Evolutionary conservation across 2,797 vertebrate species (phyloP).

Genomic region (Trachurus trachurus): DNA sequence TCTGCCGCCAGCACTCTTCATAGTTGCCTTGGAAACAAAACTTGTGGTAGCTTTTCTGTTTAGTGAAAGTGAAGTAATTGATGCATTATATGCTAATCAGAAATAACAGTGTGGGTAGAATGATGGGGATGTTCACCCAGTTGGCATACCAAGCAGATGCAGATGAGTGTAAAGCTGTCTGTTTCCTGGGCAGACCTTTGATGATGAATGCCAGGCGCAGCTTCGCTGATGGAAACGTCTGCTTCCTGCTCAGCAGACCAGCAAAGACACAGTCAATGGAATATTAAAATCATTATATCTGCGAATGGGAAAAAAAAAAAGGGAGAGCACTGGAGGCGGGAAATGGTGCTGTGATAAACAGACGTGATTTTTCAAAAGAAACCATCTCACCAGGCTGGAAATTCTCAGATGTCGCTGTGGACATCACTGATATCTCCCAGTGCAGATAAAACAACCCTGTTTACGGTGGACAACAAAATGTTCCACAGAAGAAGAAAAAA

Average conservation of each 20-base stretch:
- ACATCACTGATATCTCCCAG: slow-evolving; percentile 29
- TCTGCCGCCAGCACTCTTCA: slow-evolving; percentile 66
- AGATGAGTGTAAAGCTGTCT: slow-evolving; percentile 77
- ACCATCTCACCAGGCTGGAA: slow-evolving; percentile 22
- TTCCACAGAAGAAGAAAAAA: slow-evolving; percentile 2
- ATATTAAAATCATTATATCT: slow-evolving; percentile 81
- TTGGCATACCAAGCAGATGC: slow-evolving; percentile 84
- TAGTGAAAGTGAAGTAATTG: slow-evolving; percentile 83
- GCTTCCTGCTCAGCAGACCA: slow-evolving; percentile 82
- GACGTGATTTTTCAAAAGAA: slow-evolving; percentile 50
- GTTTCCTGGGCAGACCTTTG: slow-evolving; percentile 80
- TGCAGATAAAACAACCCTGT: slow-evolving; percentile 10
- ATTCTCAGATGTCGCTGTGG: slow-evolving; percentile 25
- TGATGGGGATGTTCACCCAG: slow-evolving; percentile 76
- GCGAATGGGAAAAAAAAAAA: slow-evolving; percentile 36
- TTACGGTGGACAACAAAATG: slow-evolving; percentile 27
- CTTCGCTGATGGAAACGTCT: slow-evolving; percentile 80
- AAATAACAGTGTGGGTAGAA: slow-evolving; percentile 80
- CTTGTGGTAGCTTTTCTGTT: slow-evolving; percentile 72
- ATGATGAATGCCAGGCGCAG: slow-evolving; percentile 81
- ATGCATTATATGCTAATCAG: slow-evolving; percentile 87
- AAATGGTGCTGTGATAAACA: slow-evolving; percentile 53
- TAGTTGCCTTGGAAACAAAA: slow-evolving; percentile 85
- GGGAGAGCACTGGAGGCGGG: slow-evolving; percentile 22
- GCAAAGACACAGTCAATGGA: slow-evolving; percentile 77